Conservation (phyloP, 1,140 invertebrate genomes). For the Stenopsyche tienmushanensis region DNA sequence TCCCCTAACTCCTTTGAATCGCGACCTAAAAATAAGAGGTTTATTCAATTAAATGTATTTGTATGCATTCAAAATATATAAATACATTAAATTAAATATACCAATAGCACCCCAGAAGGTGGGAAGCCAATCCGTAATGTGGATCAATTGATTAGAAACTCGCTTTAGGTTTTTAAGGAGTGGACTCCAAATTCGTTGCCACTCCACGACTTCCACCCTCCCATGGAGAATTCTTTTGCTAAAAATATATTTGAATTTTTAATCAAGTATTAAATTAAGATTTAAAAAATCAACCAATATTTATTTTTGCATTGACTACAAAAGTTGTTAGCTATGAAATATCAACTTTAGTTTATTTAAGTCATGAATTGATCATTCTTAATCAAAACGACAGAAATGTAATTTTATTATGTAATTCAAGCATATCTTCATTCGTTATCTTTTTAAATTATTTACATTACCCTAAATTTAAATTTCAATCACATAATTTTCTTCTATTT, state of each 20-base stretch:
- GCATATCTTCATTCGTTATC: background rate
- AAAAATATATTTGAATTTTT: background rate
- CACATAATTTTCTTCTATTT: no score
- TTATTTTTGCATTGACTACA: background rate
- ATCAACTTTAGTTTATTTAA: no score
- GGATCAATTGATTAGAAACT: constrained; percentile 74
- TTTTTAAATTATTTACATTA: no score
- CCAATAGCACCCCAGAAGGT: constrained; percentile 70
- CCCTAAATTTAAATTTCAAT: no score
- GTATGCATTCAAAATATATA: background rate
- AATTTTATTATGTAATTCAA: background rate
- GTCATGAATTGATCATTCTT: no score
- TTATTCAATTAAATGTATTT: background rate
- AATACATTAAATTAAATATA: constrained; percentile 41
- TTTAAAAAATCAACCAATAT: background rate
- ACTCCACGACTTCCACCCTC: constrained; percentile 80
- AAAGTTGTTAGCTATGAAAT: no score
- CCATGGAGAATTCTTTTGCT: constrained; percentile 77
- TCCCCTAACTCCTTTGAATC: constrained; percentile 42
- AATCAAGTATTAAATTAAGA: background rate
- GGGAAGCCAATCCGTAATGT: constrained; percentile 85
- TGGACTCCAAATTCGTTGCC: constrained; percentile 79
- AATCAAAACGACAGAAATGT: no score
- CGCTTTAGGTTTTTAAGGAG: constrained; percentile 58
- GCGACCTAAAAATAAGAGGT: constrained; percentile 30